These are phyloP conservation scores for Dinoponera quadriceps DNA, from an alignment of 1,140 invertebrate genomes.

Conservation along the genomic window DNA sequence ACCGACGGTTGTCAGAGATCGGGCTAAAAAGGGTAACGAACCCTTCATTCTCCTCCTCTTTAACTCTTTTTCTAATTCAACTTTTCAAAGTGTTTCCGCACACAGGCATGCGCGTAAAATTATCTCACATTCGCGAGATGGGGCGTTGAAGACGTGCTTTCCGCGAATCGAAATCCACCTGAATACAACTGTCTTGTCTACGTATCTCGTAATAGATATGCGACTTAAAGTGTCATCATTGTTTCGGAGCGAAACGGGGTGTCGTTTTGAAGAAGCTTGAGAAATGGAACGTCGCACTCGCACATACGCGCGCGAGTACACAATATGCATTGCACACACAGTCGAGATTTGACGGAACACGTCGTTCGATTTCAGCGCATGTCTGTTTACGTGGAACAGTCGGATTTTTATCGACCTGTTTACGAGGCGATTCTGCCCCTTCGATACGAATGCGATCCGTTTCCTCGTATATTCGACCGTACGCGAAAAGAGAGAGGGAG, in stretches of 20 bases:
- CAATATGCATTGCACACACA: too few species aligned
- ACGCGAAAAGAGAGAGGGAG: neutral
- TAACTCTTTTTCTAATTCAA: slow-evolving; percentile 21
- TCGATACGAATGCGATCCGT: slow-evolving; percentile 36
- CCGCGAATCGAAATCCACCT: too few species aligned
- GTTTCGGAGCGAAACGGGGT: slow-evolving; percentile 66
- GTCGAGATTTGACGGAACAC: slow-evolving; percentile 6
- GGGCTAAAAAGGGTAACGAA: neutral
- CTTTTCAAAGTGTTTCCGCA: neutral
- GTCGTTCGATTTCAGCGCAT: slow-evolving; percentile 20
- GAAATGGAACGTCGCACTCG: neutral
- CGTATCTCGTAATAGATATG: neutral
- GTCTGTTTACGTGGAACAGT: slow-evolving; percentile 49
- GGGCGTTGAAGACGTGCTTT: too few species aligned
- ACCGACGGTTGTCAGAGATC: neutral
- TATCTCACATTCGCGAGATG: too few species aligned
- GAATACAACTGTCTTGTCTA: neutral
- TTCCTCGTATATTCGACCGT: slow-evolving; percentile 32
- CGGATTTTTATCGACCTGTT: slow-evolving; percentile 56
- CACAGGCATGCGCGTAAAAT: too few species aligned
- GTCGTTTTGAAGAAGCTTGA: slow-evolving; percentile 62
- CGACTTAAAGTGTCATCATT: slow-evolving; percentile 69
- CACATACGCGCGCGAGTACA: neutral
- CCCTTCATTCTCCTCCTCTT: neutral
- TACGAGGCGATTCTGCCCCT: slow-evolving; percentile 45